Evolutionary conservation across 23 tunicate species (phyloP), one percentile per base, ranked within the genome.

Genomic region (Styela plicata): DNA sequence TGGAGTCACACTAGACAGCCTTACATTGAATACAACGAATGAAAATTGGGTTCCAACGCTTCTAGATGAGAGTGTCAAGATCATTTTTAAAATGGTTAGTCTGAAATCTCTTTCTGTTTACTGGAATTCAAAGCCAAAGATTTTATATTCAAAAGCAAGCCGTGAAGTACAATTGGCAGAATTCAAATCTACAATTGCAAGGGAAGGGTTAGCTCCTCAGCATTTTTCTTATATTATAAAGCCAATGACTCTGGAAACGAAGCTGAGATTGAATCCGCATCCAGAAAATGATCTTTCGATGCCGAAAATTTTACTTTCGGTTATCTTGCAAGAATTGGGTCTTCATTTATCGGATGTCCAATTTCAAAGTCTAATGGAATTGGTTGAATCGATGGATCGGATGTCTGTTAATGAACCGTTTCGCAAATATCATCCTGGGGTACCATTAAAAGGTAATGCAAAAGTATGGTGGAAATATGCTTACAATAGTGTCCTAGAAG

Each of bases 341-440:
- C 62, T 91, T 19, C 79, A 80, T 13, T 24, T 91, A 0, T 63
- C 79, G 3, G 84, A 75, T 66, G 57, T 22, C 1, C 97, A 91
- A 63, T 91, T 87, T 70, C 90, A 86, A 68, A 74, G 88, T 34
- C 36, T 91, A 21, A 82, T 86, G 82, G 74, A 83, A 33, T 37
- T 91, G 29, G 88, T 53, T 25, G 97, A 91, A 66, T 76, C 85
- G 35, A 75, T 91, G 84, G 97, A 91, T 37, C 57, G 88, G 3
- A 91, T 91, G 97, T 80, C 74, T 25, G 77, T 91, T 5, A 91
- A 91, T 62, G 85, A 87, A 24, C 97, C 90, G 2, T 91, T 91
- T 65, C 83, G 90, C 17, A 86, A 86, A 79, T 91, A 25, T 74
- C 69, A 61, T 25, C 97, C 97, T 5, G 31, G 18, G 2, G 85